Evolutionary conservation across 2,797 vertebrate genomes (phyloP).

Genomic region (Antrozous pallidus): DNA sequence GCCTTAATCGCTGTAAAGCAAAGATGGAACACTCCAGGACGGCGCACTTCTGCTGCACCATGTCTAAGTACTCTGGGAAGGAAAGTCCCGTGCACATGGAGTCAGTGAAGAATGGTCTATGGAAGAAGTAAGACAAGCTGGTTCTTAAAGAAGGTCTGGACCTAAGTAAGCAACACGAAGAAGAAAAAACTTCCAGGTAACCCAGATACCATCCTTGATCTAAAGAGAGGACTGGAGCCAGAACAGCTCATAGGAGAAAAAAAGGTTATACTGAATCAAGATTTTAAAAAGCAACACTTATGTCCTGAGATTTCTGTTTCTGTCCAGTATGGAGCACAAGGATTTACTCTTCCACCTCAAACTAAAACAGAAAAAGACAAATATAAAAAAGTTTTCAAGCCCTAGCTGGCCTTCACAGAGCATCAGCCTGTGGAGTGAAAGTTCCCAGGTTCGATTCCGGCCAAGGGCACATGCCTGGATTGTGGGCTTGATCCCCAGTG

Average conservation of each 20-base stretch:
- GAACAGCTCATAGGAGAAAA: not conserved
- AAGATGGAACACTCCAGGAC: not conserved
- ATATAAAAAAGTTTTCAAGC: not conserved
- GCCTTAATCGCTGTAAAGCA: not conserved
- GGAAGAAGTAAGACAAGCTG: not conserved
- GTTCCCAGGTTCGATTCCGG: too few species aligned
- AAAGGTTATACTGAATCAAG: not conserved
- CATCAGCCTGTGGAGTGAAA: too few species aligned
- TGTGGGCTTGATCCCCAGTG: too few species aligned
- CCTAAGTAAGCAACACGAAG: not conserved
- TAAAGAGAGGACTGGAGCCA: not conserved
- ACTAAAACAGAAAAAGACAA: not conserved
- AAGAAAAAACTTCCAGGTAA: not conserved
- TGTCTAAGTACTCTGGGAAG: not conserved
- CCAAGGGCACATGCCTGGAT: too few species aligned
- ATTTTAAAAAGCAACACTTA: not conserved
- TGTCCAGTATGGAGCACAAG: not conserved
- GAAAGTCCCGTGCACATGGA: not conserved
- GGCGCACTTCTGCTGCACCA: not conserved
- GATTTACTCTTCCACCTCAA: not conserved
- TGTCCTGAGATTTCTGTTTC: not conserved
- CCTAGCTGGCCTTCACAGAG: too few species aligned
- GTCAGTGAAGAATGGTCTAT: not conserved
- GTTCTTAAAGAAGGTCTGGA: not conserved
- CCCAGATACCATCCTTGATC: not conserved